Evolutionary conservation across 2,888 invertebrate species (phyloP).

Genomic region (Linyphia triangularis): DNA sequence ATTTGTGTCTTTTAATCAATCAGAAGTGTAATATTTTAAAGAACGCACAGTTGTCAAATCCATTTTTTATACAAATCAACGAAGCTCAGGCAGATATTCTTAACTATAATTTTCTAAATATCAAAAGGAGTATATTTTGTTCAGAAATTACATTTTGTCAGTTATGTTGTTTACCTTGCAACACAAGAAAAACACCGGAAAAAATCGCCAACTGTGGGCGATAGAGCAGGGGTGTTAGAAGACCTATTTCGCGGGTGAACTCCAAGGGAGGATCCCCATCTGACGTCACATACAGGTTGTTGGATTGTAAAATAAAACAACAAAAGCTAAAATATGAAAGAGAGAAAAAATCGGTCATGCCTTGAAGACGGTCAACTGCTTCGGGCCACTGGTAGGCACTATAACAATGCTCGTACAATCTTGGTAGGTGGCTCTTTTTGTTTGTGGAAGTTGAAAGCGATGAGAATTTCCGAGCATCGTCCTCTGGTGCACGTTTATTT

Average conservation of each 20-base stretch:
- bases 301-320: slow-evolving; percentile 28
- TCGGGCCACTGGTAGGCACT: slow-evolving; percentile 47
- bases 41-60: too few species aligned
- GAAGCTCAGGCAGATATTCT: too few species aligned
- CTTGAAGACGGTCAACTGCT: slow-evolving; percentile 70
- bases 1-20: too few species aligned
- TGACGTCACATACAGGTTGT: slow-evolving; percentile 69
- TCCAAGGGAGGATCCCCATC: slow-evolving; percentile 17
- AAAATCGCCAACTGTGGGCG: neutral
- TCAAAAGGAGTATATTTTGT: too few species aligned
- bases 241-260: slow-evolving; percentile 9
- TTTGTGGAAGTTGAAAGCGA: neutral
- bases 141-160: too few species aligned
- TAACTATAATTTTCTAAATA: too few species aligned
- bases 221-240: neutral
- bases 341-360: slow-evolving; percentile 66
- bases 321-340: slow-evolving; percentile 22
- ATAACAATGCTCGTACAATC: neutral
- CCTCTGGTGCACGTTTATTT: too few species aligned
- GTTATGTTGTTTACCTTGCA: too few species aligned
- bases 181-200: neutral
- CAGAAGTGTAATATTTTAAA: too few species aligned
- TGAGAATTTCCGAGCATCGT: too few species aligned
- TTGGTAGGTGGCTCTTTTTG: neutral
- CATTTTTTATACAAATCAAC: too few species aligned